Evolutionary conservation across 2,113 vertebrate genomes (phyloP).

Genomic region (Pontoporia blainvillei): DNA sequence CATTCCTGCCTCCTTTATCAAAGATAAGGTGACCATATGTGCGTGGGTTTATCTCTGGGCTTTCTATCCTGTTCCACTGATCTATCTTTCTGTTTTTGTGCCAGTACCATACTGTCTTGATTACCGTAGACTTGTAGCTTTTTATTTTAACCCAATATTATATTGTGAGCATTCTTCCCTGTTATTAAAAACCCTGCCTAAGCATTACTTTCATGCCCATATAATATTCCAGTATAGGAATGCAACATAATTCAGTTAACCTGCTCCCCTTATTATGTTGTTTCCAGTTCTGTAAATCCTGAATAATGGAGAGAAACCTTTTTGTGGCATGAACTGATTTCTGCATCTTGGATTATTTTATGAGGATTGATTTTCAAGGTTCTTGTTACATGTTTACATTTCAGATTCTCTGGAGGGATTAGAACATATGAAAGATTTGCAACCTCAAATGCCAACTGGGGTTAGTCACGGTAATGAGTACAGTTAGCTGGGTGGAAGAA

Average conservation of each 20-base stretch:
- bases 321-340: not conserved
- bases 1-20: too few relatives aligned
- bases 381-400: not conserved
- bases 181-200: not conserved
- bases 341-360: not conserved
- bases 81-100: too few relatives aligned
- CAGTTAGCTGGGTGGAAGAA: not conserved
- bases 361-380: not conserved
- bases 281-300: not conserved
- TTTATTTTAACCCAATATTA: not conserved
- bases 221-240: not conserved
- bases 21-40: too few relatives aligned
- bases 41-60: too few relatives aligned
- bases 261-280: fast-evolving
- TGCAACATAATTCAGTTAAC: not conserved
- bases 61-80: too few relatives aligned
- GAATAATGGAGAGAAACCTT: not conserved
- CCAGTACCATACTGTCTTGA: too few relatives aligned
- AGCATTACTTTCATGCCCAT: not conserved
- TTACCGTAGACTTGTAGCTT: not conserved
- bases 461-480: not conserved
- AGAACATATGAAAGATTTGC: not conserved
- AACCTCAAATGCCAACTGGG: not conserved
- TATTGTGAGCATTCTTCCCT: not conserved
- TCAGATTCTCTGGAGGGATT: not conserved